These are phyloP conservation scores for Aspiorhynchus laticeps DNA, from an alignment of 2,113 vertebrate genomes.

Conservation along the genomic window DNA sequence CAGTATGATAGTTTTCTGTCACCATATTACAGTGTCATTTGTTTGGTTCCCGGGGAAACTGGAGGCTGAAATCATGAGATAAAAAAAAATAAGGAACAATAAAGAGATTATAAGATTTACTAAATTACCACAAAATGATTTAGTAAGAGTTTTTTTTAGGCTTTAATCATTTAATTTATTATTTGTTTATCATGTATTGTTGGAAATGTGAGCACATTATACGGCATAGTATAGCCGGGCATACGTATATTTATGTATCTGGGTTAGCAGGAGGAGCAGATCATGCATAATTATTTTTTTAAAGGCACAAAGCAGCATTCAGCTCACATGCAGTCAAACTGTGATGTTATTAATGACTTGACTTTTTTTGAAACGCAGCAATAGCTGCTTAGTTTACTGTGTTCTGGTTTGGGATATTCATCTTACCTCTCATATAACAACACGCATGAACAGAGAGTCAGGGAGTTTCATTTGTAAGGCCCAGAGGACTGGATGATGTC, in stretches of 20 bases:
- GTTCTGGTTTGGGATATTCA: constrained; percentile 5
- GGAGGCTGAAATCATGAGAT: not conserved
- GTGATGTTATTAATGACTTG: not conserved
- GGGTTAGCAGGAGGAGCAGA: constrained; percentile 58
- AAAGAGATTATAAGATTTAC: not conserved
- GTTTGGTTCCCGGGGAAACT: not conserved
- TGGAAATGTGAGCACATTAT: constrained; percentile 18
- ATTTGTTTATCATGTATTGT: not conserved
- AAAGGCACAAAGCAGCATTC: constrained; percentile 10
- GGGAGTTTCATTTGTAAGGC: not conserved
- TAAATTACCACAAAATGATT: not conserved
- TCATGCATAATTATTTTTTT: constrained; percentile 3
- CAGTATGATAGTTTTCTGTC: not conserved
- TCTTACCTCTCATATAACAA: constrained; percentile 28
- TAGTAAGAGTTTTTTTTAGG: not conserved
- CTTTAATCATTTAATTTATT: not conserved
- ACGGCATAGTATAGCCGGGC: not conserved
- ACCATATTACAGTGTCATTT: not conserved
- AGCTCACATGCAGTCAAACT: not conserved
- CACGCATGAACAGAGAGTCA: not conserved
- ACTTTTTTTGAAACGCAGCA: not conserved
- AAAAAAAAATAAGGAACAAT: not conserved
- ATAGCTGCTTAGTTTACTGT: not conserved
- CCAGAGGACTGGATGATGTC: constrained; percentile 15
- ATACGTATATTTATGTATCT: constrained; percentile 63